phyloP scores from a whole-genome alignment of 2,888 invertebrate genomes.

The Geotrupes spiniger region DNA sequence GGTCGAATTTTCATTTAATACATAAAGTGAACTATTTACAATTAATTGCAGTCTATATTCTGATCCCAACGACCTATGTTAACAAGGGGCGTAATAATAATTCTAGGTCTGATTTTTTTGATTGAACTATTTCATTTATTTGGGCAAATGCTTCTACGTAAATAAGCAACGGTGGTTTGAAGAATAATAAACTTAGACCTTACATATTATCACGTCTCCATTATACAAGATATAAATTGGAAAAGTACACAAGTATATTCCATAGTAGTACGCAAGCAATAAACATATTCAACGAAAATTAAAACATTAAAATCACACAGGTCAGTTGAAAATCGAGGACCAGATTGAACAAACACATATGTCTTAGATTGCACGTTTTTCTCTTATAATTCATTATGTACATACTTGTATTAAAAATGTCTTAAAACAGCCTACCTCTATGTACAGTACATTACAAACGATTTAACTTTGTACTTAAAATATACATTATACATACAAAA shows the following conservation, averaged over 20 bases:
- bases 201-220: too few relatives aligned
- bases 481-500: slow-evolving; percentile 38
- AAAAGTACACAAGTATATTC: too few relatives aligned
- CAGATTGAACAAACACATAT: slow-evolving; percentile 13
- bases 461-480: slow-evolving; percentile 48
- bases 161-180: too few relatives aligned
- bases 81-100: not conserved
- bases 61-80: slow-evolving; percentile 2
- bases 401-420: slow-evolving; percentile 44
- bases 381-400: slow-evolving; percentile 36
- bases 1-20: slow-evolving; percentile 12
- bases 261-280: slow-evolving; percentile 8
- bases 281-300: slow-evolving; percentile 1
- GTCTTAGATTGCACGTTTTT: slow-evolving; percentile 41
- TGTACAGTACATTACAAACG: slow-evolving; percentile 49
- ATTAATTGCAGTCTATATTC: slow-evolving; percentile 15
- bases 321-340: slow-evolving; percentile 9
- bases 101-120: too few relatives aligned
- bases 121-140: too few relatives aligned
- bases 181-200: too few relatives aligned
- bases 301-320: slow-evolving; percentile 3
- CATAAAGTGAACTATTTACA: slow-evolving; percentile 9
- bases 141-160: too few relatives aligned
- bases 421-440: slow-evolving; percentile 46
- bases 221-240: too few relatives aligned